Base-by-base conservation (phyloP, 1,140 invertebrate species). In the Oncopeltus fasciatus region DNA sequence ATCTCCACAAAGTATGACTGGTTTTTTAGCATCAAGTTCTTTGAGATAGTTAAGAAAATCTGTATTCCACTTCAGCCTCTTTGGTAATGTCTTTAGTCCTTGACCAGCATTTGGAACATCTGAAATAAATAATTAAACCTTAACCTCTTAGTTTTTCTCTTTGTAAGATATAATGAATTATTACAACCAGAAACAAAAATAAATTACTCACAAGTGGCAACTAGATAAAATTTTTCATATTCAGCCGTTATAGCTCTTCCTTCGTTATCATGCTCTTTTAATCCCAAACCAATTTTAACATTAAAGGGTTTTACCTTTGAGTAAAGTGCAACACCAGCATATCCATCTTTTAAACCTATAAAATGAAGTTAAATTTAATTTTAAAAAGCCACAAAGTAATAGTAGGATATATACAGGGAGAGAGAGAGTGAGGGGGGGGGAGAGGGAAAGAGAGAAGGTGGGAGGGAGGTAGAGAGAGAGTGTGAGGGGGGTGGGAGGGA, bases 211-310 rank as follows among this genome's bases (percentile, higher is more conserved):
- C 81, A 87, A 27, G 79, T 71, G 62, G 76, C 78, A 18, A 98
- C 80, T 11, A 99, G 70, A 75, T 83, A 95, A 74, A 92, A 98
- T 56, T 91, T 83, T 62, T 94, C 86, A 77, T 83, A 99, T 77
- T 99, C 95, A 0, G 90, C 90, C 26, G 90, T 96, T 57, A 99
- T 96, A n/a, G 94, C 83, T 70, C 96, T 81, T 2, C 94, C 95
- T 68, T 92, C 86, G 63, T 81, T 78, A 76, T 96, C 85, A 63
- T 83, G 80, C 49, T 83, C 79, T 60, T 70, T 72, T 68, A 84
- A 78, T 64, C 84, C 83, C 62, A 99, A 77, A 0, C 95, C 95
- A 72, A 90, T 88, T 31, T 80, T 82, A 0, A 98, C 83, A 64
- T 83, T 78, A n/a, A 93, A 76, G 0, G 95, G 92, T 72, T 94